These are phyloP conservation scores for Propithecus coquereli DNA, from an alignment of 2,113 vertebrate genomes.

Conservation along the genomic window DNA sequence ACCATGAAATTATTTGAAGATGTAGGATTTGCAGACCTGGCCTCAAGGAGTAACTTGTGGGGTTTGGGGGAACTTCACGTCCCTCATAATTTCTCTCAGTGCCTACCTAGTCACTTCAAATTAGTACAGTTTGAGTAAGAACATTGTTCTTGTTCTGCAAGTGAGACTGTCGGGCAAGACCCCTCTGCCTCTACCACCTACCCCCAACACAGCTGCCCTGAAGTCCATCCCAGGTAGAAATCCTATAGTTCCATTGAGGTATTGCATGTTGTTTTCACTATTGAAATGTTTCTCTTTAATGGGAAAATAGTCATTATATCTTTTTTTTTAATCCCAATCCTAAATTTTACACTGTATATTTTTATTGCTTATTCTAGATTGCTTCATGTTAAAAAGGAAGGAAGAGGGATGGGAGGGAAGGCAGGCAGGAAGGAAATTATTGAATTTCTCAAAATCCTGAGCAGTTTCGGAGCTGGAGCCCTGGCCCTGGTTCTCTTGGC, in stretches of 20 bases:
- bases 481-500: neutral
- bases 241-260: neutral
- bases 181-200: neutral
- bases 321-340: neutral
- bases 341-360: neutral
- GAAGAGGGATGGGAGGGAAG: no score
- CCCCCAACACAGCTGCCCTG: neutral
- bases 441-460: neutral
- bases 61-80: fast-evolving
- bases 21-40: neutral
- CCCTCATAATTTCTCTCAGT: neutral
- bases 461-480: neutral
- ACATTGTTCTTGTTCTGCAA: neutral
- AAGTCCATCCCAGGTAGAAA: neutral
- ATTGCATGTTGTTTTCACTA: neutral
- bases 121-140: neutral
- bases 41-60: neutral
- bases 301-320: neutral
- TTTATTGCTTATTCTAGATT: neutral
- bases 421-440: no score
- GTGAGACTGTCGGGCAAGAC: fast-evolving
- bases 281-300: neutral
- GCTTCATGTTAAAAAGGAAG: neutral
- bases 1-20: neutral
- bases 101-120: neutral